phyloP scores from a whole-genome alignment of 2,113 vertebrate genomes.

The Origma solitaria region DNA sequence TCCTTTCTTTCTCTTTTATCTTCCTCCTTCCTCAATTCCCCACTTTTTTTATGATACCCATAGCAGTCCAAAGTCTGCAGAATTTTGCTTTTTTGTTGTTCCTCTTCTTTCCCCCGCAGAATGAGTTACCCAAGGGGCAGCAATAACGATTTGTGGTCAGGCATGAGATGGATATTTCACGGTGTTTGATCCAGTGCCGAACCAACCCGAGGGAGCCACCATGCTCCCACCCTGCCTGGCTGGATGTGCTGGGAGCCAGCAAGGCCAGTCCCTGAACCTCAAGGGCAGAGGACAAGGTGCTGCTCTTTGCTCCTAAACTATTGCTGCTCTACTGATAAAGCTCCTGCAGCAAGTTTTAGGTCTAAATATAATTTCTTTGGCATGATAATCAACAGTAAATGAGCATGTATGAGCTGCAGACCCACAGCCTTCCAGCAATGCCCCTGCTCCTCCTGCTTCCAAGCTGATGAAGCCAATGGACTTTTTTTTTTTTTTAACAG shows the following conservation, averaged over 20 bases:
- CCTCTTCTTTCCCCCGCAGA: not conserved
- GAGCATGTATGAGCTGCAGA: not conserved
- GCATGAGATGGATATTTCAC: rapidly evolving
- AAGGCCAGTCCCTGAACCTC: not conserved
- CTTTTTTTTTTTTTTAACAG: not conserved
- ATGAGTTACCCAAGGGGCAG: not conserved
- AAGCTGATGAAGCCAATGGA: not conserved
- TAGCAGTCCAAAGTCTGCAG: not conserved
- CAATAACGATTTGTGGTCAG: rapidly evolving
- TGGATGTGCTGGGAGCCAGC: not conserved
- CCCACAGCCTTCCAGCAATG: not conserved
- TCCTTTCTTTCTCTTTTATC: not conserved
- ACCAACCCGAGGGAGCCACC: not conserved
- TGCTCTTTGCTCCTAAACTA: not conserved
- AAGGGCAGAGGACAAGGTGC: not conserved
- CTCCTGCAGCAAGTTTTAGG: not conserved
- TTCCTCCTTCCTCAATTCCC: not conserved
- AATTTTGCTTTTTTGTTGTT: not conserved
- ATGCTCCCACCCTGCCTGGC: not conserved
- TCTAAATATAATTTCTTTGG: not conserved
- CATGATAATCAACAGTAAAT: not conserved
- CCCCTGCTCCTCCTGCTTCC: not conserved
- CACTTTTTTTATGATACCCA: not conserved
- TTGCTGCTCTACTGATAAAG: not conserved
- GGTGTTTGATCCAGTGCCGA: not conserved